phyloP scores from a whole-genome alignment of 2,797 vertebrate genomes.

The Kryptolebias ocellatus region DNA sequence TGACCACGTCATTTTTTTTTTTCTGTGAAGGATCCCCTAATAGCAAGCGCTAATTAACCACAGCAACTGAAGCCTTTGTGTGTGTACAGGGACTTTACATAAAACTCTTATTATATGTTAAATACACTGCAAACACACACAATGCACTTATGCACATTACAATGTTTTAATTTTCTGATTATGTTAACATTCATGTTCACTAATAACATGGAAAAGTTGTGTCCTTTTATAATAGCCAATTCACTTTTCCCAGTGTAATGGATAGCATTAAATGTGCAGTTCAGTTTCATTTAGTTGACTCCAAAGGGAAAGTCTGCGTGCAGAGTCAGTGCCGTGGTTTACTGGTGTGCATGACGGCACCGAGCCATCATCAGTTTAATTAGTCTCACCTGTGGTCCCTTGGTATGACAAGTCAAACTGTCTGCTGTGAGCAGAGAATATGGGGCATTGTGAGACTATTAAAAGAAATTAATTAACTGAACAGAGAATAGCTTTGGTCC shows the following conservation, averaged over 20 bases:
- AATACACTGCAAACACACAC: neutral
- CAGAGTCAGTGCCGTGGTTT: constrained; percentile 11
- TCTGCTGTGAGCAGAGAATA: neutral
- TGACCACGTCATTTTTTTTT: neutral
- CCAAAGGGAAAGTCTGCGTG: neutral
- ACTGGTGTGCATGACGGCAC: constrained; percentile 7
- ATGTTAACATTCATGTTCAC: neutral
- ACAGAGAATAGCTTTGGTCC: neutral
- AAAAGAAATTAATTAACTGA: constrained; percentile 1
- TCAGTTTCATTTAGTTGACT: neutral
- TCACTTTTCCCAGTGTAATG: constrained; percentile 8
- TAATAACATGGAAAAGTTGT: neutral
- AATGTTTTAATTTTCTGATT: constrained; percentile 1
- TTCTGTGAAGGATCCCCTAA: neutral
- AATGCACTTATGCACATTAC: neutral
- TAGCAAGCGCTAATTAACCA: constrained; percentile 3
- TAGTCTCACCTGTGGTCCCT: constrained; percentile 15
- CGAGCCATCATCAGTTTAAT: constrained; percentile 17
- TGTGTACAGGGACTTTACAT: neutral
- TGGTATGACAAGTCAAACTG: neutral
- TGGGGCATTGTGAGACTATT: neutral
- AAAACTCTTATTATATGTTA: neutral
- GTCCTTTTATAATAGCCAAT: neutral
- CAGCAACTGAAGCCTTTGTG: neutral
- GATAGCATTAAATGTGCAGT: neutral